Percentiles rank a stretch among this genome's conserved stretches.
Conservation (phyloP, 2,113 vertebrate species). For the Phocoena sinus region DNA sequence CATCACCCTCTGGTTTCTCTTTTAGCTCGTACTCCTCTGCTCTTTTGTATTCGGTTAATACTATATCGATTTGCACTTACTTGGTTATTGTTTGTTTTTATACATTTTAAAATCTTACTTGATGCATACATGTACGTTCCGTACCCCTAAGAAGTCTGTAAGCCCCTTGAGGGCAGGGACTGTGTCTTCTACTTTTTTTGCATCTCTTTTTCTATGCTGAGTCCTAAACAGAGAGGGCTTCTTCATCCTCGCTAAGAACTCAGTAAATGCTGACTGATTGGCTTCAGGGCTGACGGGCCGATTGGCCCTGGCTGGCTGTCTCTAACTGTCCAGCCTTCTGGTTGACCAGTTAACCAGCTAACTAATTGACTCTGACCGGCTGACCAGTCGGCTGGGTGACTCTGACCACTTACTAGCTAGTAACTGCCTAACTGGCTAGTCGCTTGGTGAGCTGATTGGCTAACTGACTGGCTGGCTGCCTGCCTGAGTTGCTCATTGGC, state of each 20-base stretch:
- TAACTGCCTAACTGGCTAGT: background rate
- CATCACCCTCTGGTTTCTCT: background rate
- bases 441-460: background rate
- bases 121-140: background rate
- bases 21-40: background rate
- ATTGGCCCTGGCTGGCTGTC: background rate
- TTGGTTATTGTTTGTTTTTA: conserved; percentile 38
- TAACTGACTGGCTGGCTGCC: background rate
- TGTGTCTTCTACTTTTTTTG: background rate
- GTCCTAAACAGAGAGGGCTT: conserved; percentile 5
- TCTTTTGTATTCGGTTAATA: conserved; percentile 37
- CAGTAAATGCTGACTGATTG: conserved; percentile 15
- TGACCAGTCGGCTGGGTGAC: background rate
- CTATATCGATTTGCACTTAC: background rate
- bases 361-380: background rate
- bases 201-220: background rate
- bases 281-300: background rate
- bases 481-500: background rate
- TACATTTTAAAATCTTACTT: conserved; percentile 3
- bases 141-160: conserved; percentile 28
- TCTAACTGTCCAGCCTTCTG: background rate
- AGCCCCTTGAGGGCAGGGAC: conserved; percentile 38
- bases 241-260: background rate
- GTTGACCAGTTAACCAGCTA: background rate
- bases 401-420: background rate